A percentile compares a stretch with the other conserved stretches of the same genome.
Evolutionary conservation across 2,113 vertebrate genomes (phyloP).

Genomic region (Mustela lutreola): DNA sequence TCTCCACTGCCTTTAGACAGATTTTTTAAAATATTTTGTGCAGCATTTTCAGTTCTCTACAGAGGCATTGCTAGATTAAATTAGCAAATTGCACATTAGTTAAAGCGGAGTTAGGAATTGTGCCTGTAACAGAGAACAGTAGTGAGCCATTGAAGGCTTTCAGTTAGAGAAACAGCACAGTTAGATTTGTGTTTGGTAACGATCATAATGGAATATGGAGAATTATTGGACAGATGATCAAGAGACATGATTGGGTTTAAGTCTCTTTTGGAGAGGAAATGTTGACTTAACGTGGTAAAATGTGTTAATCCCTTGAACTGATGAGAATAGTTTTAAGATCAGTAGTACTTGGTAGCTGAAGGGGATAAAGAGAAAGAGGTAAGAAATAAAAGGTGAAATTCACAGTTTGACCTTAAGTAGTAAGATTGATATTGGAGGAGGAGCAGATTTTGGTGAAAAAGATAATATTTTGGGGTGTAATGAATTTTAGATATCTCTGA

Average conservation of each 20-base stretch:
- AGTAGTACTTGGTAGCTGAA: not conserved
- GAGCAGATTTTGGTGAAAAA: not conserved
- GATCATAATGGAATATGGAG: not conserved
- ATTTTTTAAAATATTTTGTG: not conserved
- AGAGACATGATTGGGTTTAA: not conserved
- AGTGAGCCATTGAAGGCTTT: slow-evolving; percentile 1
- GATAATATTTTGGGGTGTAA: not conserved
- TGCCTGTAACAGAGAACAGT: not conserved
- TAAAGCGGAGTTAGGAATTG: not conserved
- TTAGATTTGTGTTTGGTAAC: not conserved
- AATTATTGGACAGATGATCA: not conserved
- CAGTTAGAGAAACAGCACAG: not conserved
- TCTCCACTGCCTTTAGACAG: not conserved
- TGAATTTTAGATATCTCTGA: not conserved
- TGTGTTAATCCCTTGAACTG: not conserved
- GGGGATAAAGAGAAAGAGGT: not conserved
- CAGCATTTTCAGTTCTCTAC: not conserved
- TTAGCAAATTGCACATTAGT: not conserved
- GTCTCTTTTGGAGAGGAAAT: not conserved
- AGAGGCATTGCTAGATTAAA: not conserved
- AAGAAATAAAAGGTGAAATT: slow-evolving; percentile 30
- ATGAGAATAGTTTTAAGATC: not conserved
- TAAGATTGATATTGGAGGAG: not conserved
- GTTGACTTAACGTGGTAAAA: not conserved
- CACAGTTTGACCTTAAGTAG: not conserved